Evolutionary conservation across 2,113 vertebrate species (phyloP).

Genomic region (Phyllostomus discolor): DNA sequence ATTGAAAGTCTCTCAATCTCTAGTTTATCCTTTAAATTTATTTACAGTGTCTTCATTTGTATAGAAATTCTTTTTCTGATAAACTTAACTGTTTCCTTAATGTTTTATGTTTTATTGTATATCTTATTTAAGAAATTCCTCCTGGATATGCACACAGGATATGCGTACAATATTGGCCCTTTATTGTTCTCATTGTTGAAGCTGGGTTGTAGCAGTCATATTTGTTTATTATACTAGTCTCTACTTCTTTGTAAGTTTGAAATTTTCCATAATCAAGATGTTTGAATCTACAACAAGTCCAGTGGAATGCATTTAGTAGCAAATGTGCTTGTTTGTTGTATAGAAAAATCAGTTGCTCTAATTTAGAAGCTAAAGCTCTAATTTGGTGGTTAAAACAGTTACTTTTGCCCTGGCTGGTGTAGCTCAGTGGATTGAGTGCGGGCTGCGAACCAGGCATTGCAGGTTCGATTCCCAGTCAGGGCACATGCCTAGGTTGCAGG

Average conservation of each 20-base stretch:
- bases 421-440: too few relatives aligned
- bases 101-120: not conserved
- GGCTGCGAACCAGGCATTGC: too few relatives aligned
- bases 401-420: not conserved
- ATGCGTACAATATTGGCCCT: not conserved
- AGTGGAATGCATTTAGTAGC: not conserved
- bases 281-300: not conserved
- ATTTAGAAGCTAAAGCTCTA: not conserved
- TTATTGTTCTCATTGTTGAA: constrained; percentile 9
- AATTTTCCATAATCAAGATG: not conserved
- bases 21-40: not conserved
- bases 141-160: not conserved
- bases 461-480: too few relatives aligned
- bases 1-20: not conserved
- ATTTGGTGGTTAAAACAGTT: not conserved
- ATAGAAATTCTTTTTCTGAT: not conserved
- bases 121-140: not conserved
- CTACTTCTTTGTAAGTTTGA: not conserved
- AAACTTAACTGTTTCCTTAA: not conserved
- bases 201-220: not conserved
- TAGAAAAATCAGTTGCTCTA: not conserved
- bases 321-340: not conserved
- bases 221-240: not conserved
- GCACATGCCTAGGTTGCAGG: too few relatives aligned
- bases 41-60: not conserved